Conservation (phyloP, 2,888 invertebrate genomes). For the Charanyca ferruginea region DNA sequence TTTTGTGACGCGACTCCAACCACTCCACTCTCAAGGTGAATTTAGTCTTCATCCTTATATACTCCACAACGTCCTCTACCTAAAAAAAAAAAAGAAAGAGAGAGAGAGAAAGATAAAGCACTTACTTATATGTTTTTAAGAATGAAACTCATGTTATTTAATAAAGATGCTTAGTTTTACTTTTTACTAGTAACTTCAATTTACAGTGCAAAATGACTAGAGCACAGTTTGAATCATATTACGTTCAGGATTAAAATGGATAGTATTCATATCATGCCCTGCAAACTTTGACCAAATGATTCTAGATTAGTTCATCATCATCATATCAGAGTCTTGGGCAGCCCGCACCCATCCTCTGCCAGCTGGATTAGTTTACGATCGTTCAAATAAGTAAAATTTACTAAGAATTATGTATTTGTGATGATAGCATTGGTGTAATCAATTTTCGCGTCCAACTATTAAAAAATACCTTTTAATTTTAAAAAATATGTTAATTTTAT, state of each 20-base stretch:
- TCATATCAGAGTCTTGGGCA: too few relatives aligned
- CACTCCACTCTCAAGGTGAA: too few relatives aligned
- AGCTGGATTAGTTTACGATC: background rate
- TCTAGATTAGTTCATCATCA: background rate
- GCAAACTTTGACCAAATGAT: background rate
- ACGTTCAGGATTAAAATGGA: slow-evolving; percentile 3
- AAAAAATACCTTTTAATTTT: background rate
- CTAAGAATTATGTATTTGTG: background rate
- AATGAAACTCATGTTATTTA: too few relatives aligned
- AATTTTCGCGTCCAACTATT: background rate
- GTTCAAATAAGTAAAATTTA: background rate
- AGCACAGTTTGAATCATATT: background rate
- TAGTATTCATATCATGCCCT: too few relatives aligned
- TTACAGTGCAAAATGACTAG: background rate
- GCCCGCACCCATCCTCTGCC: too few relatives aligned
- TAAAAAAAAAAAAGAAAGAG: too few relatives aligned
- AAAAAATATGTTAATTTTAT: background rate
- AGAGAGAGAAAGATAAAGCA: too few relatives aligned
- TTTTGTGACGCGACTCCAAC: too few relatives aligned
- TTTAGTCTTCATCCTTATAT: too few relatives aligned
- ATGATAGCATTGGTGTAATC: background rate
- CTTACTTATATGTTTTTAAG: too few relatives aligned
- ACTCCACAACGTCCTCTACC: too few relatives aligned
- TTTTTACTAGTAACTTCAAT: background rate
- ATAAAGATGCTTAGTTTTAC: background rate